A percentile compares a stretch with the other conserved stretches of the same genome.
Evolutionary conservation across 1,140 invertebrate species (phyloP).

Genomic region (Drosophila ambigua): DNA sequence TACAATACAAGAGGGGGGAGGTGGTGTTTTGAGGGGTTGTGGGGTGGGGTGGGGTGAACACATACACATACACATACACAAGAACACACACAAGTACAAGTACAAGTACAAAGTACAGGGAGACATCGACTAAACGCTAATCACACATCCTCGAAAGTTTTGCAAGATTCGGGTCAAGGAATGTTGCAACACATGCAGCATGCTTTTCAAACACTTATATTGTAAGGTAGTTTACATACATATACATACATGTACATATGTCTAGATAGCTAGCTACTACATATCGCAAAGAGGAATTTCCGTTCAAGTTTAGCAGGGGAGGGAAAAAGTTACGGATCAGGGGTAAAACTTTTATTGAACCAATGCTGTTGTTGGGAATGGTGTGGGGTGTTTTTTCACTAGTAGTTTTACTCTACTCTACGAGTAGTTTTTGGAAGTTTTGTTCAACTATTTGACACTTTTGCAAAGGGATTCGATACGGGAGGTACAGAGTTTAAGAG

Average conservation of each 20-base stretch:
- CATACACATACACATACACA: slow-evolving; percentile 39
- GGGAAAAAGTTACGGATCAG: background rate
- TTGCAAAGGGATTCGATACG: slow-evolving; percentile 34
- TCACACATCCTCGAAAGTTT: slow-evolving; percentile 8
- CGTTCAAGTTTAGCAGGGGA: slow-evolving; percentile 20
- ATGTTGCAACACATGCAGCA: slow-evolving; percentile 36
- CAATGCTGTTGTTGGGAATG: slow-evolving; percentile 39
- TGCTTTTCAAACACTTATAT: slow-evolving; percentile 23
- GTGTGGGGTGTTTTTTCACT: slow-evolving; percentile 25
- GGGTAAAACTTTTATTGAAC: slow-evolving; percentile 38
- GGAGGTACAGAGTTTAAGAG: slow-evolving; percentile 27
- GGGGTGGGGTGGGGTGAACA: slow-evolving; percentile 18
- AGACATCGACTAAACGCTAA: slow-evolving; percentile 30
- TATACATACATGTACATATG: slow-evolving; percentile 1
- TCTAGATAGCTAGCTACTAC: slow-evolving; percentile 15
- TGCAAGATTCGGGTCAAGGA: slow-evolving; percentile 13
- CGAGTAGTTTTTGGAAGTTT: slow-evolving; percentile 44
- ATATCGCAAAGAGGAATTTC: slow-evolving; percentile 17
- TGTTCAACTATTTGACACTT: slow-evolving; percentile 44
- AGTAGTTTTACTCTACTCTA: slow-evolving; percentile 39
- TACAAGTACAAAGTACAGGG: background rate
- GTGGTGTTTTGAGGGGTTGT: slow-evolving; percentile 18
- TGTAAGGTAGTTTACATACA: slow-evolving; percentile 1
- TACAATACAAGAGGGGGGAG: slow-evolving; percentile 32
- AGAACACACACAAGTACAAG: slow-evolving; percentile 21